Conservation (phyloP, 2,888 invertebrate species). For the Rotaria macrura region DNA sequence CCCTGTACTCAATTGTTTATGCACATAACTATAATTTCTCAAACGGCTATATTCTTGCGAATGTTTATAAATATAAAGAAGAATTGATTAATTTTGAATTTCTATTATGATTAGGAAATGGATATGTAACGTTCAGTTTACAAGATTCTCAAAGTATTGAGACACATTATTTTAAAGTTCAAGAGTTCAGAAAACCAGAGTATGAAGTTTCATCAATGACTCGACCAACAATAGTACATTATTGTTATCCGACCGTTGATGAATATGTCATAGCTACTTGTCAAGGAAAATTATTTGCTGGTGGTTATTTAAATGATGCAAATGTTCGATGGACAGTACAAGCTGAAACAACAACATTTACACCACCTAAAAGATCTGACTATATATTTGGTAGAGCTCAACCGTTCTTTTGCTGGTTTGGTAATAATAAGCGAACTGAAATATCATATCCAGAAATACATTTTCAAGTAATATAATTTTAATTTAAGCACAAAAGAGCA, state of each 20-base stretch:
- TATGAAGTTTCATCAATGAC: conserved; percentile 1
- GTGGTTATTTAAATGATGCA: conserved; percentile 9
- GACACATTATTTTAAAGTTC: background rate
- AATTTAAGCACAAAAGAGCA: background rate
- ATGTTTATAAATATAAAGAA: background rate
- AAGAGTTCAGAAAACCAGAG: conserved; percentile 1
- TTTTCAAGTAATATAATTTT: background rate
- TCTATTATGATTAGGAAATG: background rate
- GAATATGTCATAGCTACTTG: background rate
- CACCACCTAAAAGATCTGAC: background rate
- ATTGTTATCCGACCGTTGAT: background rate
- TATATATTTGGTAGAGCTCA: conserved; percentile 1
- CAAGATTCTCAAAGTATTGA: background rate
- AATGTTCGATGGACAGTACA: background rate
- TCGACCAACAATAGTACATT: background rate
- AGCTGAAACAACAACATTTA: conserved; percentile 10
- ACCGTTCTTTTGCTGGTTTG: background rate
- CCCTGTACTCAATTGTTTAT: too few relatives aligned
- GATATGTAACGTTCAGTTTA: background rate
- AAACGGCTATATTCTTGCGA: too few relatives aligned
- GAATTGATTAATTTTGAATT: background rate
- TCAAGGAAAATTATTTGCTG: conserved; percentile 20
- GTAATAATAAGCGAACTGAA: background rate
- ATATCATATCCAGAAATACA: background rate
- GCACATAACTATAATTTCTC: too few relatives aligned